phyloP scores from a whole-genome alignment of 2,888 invertebrate genomes.

The Stictocephala bisonia region DNA sequence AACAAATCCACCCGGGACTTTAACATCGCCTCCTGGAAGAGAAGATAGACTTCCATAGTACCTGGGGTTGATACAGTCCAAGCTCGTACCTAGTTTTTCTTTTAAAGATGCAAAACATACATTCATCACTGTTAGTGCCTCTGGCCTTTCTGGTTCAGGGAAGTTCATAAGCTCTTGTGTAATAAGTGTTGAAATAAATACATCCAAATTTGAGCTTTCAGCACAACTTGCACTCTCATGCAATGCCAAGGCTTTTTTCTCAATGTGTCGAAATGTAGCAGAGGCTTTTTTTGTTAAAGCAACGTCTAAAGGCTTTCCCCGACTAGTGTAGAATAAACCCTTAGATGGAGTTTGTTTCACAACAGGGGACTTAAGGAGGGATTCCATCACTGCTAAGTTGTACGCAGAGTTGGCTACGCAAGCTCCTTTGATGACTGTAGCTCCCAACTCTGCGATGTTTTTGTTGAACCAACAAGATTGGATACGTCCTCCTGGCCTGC shows the following conservation, averaged over 20 bases:
- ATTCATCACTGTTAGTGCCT: slow-evolving; percentile 76
- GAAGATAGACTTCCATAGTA: slow-evolving; percentile 77
- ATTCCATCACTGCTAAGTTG: slow-evolving; percentile 76
- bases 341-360: slow-evolving; percentile 68
- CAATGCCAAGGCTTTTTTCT: slow-evolving; percentile 74
- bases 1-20: slow-evolving; percentile 75
- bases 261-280: slow-evolving; percentile 75
- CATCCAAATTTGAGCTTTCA: slow-evolving; percentile 71
- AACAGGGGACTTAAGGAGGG: slow-evolving; percentile 67
- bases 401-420: slow-evolving; percentile 78
- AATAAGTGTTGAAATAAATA: slow-evolving; percentile 73
- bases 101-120: slow-evolving; percentile 74
- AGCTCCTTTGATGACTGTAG: slow-evolving; percentile 79
- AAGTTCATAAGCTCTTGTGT: slow-evolving; percentile 77
- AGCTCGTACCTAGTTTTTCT: slow-evolving; percentile 76
- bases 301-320: slow-evolving; percentile 74
- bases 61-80: slow-evolving; percentile 71
- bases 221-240: slow-evolving; percentile 71
- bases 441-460: slow-evolving; percentile 81
- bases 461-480: slow-evolving; percentile 83
- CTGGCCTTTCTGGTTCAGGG: slow-evolving; percentile 76
- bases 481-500: slow-evolving; percentile 80
- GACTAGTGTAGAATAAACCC: slow-evolving; percentile 76
- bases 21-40: slow-evolving; percentile 74
- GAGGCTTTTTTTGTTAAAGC: slow-evolving; percentile 74